Evolutionary conservation across 2,888 invertebrate genomes (phyloP), one percentile per base, ranked within the genome.

Genomic region (Omphaloscelis lunosa): DNA sequence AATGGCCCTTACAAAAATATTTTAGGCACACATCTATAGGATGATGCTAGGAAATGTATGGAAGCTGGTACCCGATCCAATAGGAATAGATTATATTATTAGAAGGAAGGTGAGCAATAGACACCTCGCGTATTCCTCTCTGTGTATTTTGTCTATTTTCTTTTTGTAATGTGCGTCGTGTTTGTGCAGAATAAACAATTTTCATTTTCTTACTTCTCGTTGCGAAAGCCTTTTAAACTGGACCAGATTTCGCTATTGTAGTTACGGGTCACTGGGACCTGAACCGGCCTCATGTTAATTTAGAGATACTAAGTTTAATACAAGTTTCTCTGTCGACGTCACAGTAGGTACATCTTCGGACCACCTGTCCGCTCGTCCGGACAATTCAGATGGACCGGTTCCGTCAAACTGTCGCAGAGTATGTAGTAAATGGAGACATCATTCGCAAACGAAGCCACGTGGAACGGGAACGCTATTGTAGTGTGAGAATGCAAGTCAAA

Each of bases 301-400:
- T 62, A 62, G 66, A 56, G 34, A 29, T 56, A 29, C 15, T 58
- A 67, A 67, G 29, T 53, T 68, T 45, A 68, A 86, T 77, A 86
- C 83, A 34, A 41, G 82, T 77, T 86, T 81, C 39, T 66, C 27
- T 7, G 29, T n/a, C 48, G 9, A 77, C 86, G 82, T 72, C 82
- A 82, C 78, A 48, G 83, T 75, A 82, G 82, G 82, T 83, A 82
- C 63, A 39, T 58, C 67, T 61, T 29, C 53, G 62, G 58, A 71
- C 77, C 86, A 86, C 86, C 82, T 86, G 82, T 82, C 82, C 73
- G 69, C 15, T 17, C 61, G 82, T 82, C 76, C 76, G 82, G 82
- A 85, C 86, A 66, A 62, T 85, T 81, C 74, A 73, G 59, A 80
- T 15, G 73, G 77, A 82, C 82, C 82, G 82, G 82, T 82, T 85